Conservation (phyloP, 2,113 vertebrate species). For the Antigone vipio region DNA sequence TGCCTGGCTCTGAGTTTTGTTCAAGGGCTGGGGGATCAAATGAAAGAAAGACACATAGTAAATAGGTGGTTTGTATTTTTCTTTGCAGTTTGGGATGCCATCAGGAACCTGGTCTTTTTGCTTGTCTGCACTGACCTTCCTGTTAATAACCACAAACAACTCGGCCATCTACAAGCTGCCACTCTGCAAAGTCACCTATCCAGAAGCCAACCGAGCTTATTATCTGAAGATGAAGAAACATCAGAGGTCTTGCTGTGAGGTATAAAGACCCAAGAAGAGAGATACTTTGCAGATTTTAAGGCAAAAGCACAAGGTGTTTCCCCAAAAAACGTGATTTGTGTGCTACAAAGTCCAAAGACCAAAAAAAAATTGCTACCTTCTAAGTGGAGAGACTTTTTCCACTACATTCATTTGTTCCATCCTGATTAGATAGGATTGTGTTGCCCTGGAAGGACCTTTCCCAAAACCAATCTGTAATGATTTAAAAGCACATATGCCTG, state of each 20-base stretch:
- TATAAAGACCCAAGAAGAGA: neutral
- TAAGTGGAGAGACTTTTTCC: neutral
- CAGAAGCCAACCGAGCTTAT: constrained; percentile 88
- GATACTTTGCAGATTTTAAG: neutral
- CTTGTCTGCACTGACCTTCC: constrained; percentile 89
- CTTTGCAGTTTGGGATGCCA: constrained; percentile 86
- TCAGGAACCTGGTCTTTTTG: constrained; percentile 96
- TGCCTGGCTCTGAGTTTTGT: neutral
- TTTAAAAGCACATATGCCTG: neutral
- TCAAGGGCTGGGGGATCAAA: neutral
- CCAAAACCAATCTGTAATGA: neutral
- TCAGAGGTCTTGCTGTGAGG: constrained; percentile 33
- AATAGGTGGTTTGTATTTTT: neutral
- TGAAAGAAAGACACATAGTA: rapidly evolving
- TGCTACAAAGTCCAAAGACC: neutral
- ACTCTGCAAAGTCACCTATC: constrained; percentile 88
- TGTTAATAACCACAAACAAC: constrained; percentile 84
- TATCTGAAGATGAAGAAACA: constrained; percentile 65
- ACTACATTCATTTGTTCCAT: neutral
- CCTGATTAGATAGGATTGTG: neutral
- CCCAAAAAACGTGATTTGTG: neutral
- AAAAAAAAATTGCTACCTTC: neutral
- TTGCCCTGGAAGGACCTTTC: neutral
- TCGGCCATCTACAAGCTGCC: constrained; percentile 85
- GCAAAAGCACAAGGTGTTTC: neutral